A percentile compares a stretch with the other conserved stretches of the same genome.
These are phyloP conservation scores for Apamea sordens DNA, from an alignment of 2,888 invertebrate genomes.

Conservation along the genomic window DNA sequence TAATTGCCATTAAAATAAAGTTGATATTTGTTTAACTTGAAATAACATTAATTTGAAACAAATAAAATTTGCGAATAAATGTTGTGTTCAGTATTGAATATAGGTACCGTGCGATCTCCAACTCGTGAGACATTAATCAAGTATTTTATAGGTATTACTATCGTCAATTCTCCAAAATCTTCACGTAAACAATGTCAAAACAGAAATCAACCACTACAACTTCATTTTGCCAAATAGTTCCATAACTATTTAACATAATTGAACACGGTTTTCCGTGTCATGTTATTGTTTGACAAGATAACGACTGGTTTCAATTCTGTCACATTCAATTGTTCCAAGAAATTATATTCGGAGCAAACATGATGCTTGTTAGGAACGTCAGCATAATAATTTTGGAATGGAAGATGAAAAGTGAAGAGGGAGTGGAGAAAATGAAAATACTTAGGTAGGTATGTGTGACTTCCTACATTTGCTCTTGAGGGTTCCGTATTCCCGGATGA, in stretches of 20 bases:
- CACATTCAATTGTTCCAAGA: constrained; percentile 64
- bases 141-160: not conserved
- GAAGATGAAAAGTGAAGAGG: not conserved
- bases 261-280: constrained; percentile 48
- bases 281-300: constrained; percentile 56
- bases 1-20: too few species aligned
- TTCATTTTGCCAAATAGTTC: constrained; percentile 36
- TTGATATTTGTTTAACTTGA: too few species aligned
- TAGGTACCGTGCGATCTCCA: not conserved
- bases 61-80: too few species aligned
- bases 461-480: not conserved
- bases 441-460: not conserved
- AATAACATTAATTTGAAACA: too few species aligned
- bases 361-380: constrained; percentile 34
- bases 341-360: constrained; percentile 50
- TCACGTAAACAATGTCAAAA: not conserved
- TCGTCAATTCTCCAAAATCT: not conserved
- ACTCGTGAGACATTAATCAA: not conserved
- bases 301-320: constrained; percentile 56
- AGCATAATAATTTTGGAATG: constrained; percentile 41
- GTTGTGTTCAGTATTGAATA: too few species aligned
- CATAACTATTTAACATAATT: constrained; percentile 54
- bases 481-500: not conserved
- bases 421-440: not conserved
- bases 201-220: not conserved